Percentiles rank a stretch among this genome's conserved stretches.
These are phyloP conservation scores for Haliaeetus leucogaster DNA, from an alignment of 2,113 vertebrate genomes.

Conservation along the genomic window DNA sequence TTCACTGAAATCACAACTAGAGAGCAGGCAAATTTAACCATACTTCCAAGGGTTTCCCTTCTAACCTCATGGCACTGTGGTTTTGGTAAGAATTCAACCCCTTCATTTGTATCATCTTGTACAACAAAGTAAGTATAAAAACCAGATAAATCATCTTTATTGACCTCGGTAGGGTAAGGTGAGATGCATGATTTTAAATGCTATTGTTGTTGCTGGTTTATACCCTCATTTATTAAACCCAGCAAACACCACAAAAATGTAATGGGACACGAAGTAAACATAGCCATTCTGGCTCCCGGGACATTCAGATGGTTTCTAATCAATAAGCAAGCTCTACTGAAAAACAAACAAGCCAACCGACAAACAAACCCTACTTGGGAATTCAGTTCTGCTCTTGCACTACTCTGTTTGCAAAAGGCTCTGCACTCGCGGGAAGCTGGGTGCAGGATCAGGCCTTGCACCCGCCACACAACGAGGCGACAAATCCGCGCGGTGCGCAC, in stretches of 20 bases:
- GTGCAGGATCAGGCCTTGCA: not conserved
- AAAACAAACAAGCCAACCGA: not conserved
- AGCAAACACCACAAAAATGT: not conserved
- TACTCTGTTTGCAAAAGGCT: not conserved
- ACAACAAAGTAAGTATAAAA: not conserved
- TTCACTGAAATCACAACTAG: not conserved
- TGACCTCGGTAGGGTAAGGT: not conserved
- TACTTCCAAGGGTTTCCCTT: not conserved
- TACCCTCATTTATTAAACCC: not conserved
- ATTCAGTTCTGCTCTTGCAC: not conserved
- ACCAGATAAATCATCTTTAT: not conserved
- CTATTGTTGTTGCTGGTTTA: not conserved
- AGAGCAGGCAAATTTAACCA: not conserved
- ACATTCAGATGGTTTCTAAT: not conserved
- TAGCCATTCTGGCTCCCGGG: not conserved
- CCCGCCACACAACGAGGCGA: not conserved
- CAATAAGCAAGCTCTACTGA: not conserved
- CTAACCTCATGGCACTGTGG: not conserved
- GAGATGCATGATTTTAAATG: not conserved
- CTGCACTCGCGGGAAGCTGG: rapidly evolving
- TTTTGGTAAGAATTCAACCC: not conserved
- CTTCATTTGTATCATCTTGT: not conserved
- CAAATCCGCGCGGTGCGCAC: rapidly evolving
- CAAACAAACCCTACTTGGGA: not conserved
- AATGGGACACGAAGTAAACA: not conserved